Conservation (phyloP, 2,888 invertebrate species). For the Drosophila setosimentum region DNA sequence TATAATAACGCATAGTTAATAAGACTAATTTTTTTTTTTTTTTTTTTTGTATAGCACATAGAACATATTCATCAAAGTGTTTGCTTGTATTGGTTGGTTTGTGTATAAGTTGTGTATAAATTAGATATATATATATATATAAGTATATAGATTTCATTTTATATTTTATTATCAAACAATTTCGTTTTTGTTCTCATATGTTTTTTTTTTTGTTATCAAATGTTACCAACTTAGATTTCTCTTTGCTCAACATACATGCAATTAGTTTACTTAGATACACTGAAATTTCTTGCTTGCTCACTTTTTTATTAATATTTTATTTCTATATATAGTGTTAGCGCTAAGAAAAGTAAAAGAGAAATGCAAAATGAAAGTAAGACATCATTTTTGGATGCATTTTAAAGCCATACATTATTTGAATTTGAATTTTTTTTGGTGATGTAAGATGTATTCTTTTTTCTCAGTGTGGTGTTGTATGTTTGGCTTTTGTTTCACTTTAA, state of each 20-base stretch:
- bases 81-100: constrained; percentile 51
- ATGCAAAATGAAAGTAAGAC: constrained; percentile 47
- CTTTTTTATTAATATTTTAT: constrained; percentile 10
- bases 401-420: constrained; percentile 42
- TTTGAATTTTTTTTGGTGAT: constrained; percentile 23
- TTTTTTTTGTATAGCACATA: constrained; percentile 50
- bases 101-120: constrained; percentile 63
- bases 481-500: constrained; percentile 18
- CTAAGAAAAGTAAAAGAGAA: constrained; percentile 38
- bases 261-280: constrained; percentile 44
- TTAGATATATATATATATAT: constrained; percentile 41
- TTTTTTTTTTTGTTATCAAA: constrained; percentile 2
- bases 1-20: constrained; percentile 62
- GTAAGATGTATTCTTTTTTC: constrained; percentile 2
- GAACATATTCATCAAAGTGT: constrained; percentile 57
- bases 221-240: constrained; percentile 33
- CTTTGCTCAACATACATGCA: constrained; percentile 55
- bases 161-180: constrained; percentile 40
- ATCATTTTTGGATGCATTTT: constrained; percentile 28
- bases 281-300: constrained; percentile 29
- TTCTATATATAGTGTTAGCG: constrained; percentile 14
- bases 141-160: constrained; percentile 36
- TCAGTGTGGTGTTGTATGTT: constrained; percentile 32
- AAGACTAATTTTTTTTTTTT: constrained; percentile 57
- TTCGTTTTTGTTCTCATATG: constrained; percentile 31